Evolutionary conservation across 2,797 vertebrate species (phyloP).

Genomic region (Neomorphus geoffroyi): DNA sequence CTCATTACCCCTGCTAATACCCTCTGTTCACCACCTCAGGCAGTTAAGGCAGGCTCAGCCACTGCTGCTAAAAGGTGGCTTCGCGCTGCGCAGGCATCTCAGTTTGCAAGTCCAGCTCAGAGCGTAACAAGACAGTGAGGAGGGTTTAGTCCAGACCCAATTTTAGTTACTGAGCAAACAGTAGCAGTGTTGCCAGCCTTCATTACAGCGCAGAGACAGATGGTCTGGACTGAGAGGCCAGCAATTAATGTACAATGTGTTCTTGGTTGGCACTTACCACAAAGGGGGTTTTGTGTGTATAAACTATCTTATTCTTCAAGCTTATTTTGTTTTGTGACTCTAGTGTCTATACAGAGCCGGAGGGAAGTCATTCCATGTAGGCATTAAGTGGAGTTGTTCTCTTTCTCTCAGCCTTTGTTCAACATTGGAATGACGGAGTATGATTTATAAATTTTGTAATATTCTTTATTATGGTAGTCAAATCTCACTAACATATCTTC

Average conservation of each 20-base stretch:
- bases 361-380: neutral
- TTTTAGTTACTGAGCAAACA: conserved; percentile 72
- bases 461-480: neutral
- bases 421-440: neutral
- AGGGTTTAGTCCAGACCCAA: conserved; percentile 69
- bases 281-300: conserved; percentile 64
- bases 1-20: neutral
- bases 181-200: conserved; percentile 71
- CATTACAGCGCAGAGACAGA: conserved; percentile 77
- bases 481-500: neutral
- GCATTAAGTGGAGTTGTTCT: neutral
- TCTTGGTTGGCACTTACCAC: conserved; percentile 74
- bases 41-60: neutral
- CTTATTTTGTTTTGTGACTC: conserved; percentile 68
- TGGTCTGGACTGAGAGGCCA: conserved; percentile 77
- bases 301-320: conserved; percentile 67
- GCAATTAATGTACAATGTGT: conserved; percentile 80
- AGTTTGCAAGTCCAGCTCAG: conserved; percentile 14
- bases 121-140: conserved; percentile 43
- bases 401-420: neutral
- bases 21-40: neutral
- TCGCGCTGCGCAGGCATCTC: neutral
- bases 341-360: neutral
- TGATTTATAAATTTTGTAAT: neutral
- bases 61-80: neutral